Evolutionary conservation across 2,113 vertebrate genomes (phyloP).

Genomic region (Bostrychus sinensis): DNA sequence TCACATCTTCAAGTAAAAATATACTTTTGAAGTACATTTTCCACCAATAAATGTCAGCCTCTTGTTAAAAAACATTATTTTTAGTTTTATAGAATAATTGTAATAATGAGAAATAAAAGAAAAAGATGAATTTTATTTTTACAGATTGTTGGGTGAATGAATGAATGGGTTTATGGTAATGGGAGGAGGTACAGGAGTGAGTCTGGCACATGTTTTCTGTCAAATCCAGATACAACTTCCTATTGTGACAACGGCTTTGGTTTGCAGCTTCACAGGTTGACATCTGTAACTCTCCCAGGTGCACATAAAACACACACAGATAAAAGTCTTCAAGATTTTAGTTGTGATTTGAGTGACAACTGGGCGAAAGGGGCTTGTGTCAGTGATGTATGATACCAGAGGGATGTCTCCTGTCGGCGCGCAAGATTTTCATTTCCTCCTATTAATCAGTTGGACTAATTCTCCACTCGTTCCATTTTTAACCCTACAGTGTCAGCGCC

Average conservation of each 20-base stretch:
- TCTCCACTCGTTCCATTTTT: slow-evolving; percentile 80
- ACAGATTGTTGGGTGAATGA: too few species aligned
- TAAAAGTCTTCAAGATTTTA: slow-evolving; percentile 27
- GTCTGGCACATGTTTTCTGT: slow-evolving; percentile 75
- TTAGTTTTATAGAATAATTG: too few species aligned
- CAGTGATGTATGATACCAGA: slow-evolving; percentile 75
- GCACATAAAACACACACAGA: slow-evolving; percentile 7
- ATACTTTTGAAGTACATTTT: too few species aligned
- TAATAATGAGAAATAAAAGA: too few species aligned
- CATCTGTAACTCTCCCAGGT: slow-evolving; percentile 47
- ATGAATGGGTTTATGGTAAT: slow-evolving; percentile 78
- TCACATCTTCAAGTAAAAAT: too few species aligned
- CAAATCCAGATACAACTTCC: slow-evolving; percentile 53
- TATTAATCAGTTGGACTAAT: slow-evolving; percentile 83
- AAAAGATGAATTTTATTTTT: too few species aligned
- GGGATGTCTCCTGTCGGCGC: slow-evolving; percentile 72
- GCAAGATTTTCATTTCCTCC: slow-evolving; percentile 81
- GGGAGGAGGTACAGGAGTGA: slow-evolving; percentile 72
- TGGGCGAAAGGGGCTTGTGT: slow-evolving; percentile 53
- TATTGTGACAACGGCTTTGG: slow-evolving; percentile 36
- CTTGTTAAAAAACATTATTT: too few species aligned
- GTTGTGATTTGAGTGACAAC: slow-evolving; percentile 58
- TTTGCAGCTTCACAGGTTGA: slow-evolving; percentile 49
- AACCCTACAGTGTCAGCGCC: slow-evolving; percentile 81
- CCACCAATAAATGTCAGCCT: too few species aligned